Conservation (phyloP, 2,888 invertebrate species). For the Erebia aethiops region DNA sequence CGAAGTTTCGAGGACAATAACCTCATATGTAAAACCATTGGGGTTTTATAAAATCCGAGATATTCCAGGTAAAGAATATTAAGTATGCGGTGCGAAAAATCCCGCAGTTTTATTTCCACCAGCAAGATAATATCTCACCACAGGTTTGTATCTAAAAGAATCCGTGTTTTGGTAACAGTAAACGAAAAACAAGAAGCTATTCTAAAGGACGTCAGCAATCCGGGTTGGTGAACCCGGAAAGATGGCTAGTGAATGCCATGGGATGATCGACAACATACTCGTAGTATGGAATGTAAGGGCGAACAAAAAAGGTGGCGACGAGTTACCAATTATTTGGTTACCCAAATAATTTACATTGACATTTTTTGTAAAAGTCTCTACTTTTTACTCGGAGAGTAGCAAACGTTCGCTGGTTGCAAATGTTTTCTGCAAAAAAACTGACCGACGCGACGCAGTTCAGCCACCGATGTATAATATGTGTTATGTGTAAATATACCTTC, state of each 20-base stretch:
- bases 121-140: conserved; percentile 7
- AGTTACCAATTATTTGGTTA: too few species aligned
- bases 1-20: not conserved
- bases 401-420: not conserved
- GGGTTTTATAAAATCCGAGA: not conserved
- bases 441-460: too few species aligned
- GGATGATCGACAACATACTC: conserved; percentile 5
- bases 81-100: not conserved
- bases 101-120: conserved; percentile 1
- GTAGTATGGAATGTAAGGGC: conserved; percentile 25
- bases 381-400: not conserved
- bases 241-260: conserved; percentile 26
- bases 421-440: too few species aligned
- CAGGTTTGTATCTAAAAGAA: conserved; percentile 4
- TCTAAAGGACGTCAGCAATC: conserved; percentile 54
- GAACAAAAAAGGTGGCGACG: conserved; percentile 15
- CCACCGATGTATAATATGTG: too few species aligned
- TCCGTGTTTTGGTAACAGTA: conserved; percentile 17
- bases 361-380: not conserved
- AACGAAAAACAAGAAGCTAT: conserved; percentile 36
- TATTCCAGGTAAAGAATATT: conserved; percentile 1
- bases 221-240: conserved; percentile 64
- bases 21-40: not conserved
- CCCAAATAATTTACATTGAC: not conserved
- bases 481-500: too few species aligned